Evolutionary conservation across 2,113 vertebrate genomes (phyloP).

Genomic region (Mastomys natalensis): DNA sequence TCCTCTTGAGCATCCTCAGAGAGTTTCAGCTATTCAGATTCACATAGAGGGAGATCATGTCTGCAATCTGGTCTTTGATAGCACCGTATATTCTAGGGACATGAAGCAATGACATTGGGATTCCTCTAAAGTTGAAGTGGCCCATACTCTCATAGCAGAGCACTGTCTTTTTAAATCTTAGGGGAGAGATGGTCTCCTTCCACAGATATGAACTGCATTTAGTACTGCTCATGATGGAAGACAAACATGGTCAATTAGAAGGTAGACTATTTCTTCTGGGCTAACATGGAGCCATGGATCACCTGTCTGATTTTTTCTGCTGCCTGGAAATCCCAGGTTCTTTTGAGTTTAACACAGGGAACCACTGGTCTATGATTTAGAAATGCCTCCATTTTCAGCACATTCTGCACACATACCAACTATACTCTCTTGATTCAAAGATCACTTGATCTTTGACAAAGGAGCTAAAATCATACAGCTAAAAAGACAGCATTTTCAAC

Average conservation of each 20-base stretch:
- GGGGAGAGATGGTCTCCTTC: not conserved
- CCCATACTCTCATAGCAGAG: not conserved
- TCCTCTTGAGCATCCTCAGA: not conserved
- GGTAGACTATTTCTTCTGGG: not conserved
- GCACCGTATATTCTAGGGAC: not conserved
- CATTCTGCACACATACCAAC: not conserved
- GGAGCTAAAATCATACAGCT: no score
- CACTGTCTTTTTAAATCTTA: not conserved
- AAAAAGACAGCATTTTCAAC: no score
- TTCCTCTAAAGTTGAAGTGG: not conserved
- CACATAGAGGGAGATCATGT: fast-evolving
- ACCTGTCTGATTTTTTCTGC: not conserved
- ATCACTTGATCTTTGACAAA: not conserved
- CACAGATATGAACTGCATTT: not conserved
- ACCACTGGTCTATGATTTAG: no score
- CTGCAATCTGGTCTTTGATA: not conserved
- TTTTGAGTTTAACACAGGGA: not conserved
- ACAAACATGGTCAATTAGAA: not conserved
- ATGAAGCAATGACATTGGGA: not conserved
- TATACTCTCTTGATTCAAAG: not conserved
- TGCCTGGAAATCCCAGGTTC: no score
- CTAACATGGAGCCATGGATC: not conserved
- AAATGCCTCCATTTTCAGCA: not conserved
- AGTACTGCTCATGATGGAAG: not conserved
- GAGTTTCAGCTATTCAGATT: not conserved